Evolutionary conservation across 2,888 invertebrate species (phyloP).

Genomic region (Macrosiphum euphorbiae): DNA sequence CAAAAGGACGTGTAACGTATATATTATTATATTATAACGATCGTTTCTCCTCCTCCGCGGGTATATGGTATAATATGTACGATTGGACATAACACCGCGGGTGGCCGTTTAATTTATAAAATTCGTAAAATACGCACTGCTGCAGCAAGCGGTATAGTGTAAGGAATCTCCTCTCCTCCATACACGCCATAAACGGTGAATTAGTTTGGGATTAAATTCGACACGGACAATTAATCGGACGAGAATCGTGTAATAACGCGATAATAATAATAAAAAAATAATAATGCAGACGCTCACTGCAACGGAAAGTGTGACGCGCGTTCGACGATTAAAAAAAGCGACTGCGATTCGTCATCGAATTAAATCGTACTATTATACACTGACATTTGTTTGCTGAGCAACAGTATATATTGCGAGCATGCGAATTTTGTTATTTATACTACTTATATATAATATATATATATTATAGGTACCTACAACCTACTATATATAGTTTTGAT

Average conservation of each 20-base stretch:
- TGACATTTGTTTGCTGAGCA: neutral
- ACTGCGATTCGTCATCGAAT: neutral
- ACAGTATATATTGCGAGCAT: neutral
- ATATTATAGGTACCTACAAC: no score
- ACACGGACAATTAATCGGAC: constrained; percentile 64
- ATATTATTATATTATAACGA: constrained; percentile 5
- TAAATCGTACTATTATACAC: neutral
- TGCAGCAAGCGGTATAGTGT: neutral
- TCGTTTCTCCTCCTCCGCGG: neutral
- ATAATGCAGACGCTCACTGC: neutral
- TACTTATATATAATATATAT: neutral
- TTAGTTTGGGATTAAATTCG: constrained; percentile 61
- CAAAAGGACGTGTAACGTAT: constrained; percentile 17
- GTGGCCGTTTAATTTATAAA: constrained; percentile 64
- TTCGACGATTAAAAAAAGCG: neutral
- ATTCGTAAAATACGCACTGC: constrained; percentile 43
- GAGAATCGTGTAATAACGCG: constrained; percentile 53
- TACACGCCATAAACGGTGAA: constrained; percentile 58
- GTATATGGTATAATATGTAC: neutral
- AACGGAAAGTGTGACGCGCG: neutral
- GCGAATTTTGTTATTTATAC: neutral
- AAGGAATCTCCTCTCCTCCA: neutral
- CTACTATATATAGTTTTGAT: neutral
- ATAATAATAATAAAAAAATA: constrained; percentile 27
- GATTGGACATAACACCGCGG: constrained; percentile 47